Conservation (phyloP, 2,888 invertebrate species). For the Trachelus stipa region DNA sequence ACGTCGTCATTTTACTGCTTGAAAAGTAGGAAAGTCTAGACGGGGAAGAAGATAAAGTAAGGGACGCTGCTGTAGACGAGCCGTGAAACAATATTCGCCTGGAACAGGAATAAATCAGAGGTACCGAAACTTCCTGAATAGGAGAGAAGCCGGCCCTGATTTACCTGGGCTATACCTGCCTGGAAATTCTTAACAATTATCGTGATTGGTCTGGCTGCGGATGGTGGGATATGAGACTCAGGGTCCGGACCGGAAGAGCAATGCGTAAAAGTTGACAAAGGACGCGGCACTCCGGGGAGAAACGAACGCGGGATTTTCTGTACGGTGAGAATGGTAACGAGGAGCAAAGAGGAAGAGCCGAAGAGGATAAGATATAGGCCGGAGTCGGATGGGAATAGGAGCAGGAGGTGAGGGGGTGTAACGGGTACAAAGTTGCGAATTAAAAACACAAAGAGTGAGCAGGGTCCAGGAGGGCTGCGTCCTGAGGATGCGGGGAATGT, state of each 20-base stretch:
- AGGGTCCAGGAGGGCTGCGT: conserved; percentile 27
- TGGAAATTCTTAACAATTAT: too few species aligned
- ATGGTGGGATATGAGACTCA: too few species aligned
- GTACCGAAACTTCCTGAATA: too few species aligned
- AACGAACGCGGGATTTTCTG: conserved; percentile 26
- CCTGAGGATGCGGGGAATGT: conserved; percentile 23
- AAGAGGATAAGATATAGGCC: conserved; percentile 29
- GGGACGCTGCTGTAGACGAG: too few species aligned
- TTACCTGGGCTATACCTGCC: too few species aligned
- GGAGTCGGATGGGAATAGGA: conserved; percentile 13
- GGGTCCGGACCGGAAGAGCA: conserved; percentile 8
- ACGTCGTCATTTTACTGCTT: conserved; percentile 49
- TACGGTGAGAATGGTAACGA: conserved; percentile 6
- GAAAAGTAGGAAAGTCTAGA: conserved; percentile 1
- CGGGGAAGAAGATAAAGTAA: too few species aligned
- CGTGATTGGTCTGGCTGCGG: too few species aligned
- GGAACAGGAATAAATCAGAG: too few species aligned
- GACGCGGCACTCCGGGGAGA: conserved; percentile 18
- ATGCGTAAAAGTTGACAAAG: conserved; percentile 15
- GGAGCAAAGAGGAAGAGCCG: conserved; percentile 10
- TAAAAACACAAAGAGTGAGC: conserved; percentile 61
- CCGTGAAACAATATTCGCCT: too few species aligned
- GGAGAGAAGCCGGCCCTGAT: too few species aligned
- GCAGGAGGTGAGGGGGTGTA: conserved; percentile 23
- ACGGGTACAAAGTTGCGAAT: conserved; percentile 59